Percentiles rank a stretch among this genome's conserved stretches.
Evolutionary conservation across 2,888 invertebrate genomes (phyloP).

Genomic region (Troides oblongomaculatus): DNA sequence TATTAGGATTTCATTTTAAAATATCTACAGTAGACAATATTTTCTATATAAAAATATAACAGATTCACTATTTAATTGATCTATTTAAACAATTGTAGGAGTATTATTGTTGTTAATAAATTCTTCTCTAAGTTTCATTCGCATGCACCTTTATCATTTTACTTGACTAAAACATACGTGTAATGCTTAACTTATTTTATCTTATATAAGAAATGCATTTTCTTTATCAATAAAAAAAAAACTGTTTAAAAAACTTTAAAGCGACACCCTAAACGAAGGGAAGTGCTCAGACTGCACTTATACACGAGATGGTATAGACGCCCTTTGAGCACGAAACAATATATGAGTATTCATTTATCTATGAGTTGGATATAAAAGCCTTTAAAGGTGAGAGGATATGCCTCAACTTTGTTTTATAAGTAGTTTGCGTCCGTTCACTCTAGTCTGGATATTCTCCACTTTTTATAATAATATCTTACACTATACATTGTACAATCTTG

Average conservation of each 20-base stretch:
- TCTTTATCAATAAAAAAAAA: not conserved
- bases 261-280: not conserved
- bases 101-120: too few relatives aligned
- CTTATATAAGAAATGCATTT: not conserved
- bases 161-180: too few relatives aligned
- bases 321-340: conserved; percentile 2
- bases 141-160: too few relatives aligned
- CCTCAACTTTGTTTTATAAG: not conserved
- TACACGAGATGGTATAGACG: conserved; percentile 6
- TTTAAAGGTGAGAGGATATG: conserved; percentile 1
- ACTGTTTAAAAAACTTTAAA: not conserved
- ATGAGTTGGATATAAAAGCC: not conserved
- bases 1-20: too few relatives aligned
- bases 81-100: too few relatives aligned
- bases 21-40: too few relatives aligned
- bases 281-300: conserved; percentile 3
- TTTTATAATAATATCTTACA: not conserved
- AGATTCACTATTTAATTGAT: too few relatives aligned
- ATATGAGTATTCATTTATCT: not conserved
- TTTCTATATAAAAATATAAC: too few relatives aligned
- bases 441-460: too few relatives aligned
- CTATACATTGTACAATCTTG: not conserved
- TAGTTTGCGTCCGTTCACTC: not conserved
- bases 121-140: too few relatives aligned
- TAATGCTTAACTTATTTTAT: not conserved